phyloP scores from a whole-genome alignment of 2,797 vertebrate genomes.

The Paedocypris micromegethes region DNA sequence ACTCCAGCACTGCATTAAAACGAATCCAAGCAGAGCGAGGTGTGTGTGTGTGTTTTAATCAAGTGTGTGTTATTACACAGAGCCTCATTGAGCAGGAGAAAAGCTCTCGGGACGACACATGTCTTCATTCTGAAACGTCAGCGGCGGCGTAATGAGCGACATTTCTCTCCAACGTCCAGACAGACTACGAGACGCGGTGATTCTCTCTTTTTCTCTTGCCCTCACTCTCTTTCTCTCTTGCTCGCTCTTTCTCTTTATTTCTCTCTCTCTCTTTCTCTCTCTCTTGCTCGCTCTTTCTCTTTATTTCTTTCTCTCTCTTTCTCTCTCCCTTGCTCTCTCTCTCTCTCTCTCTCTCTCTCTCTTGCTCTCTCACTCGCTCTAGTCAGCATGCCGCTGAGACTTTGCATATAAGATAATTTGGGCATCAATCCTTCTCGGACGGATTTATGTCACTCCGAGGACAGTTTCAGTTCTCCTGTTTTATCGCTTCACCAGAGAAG shows the following conservation, averaged over 20 bases:
- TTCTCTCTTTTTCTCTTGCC: conserved; percentile 84
- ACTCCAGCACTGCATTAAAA: conserved; percentile 99
- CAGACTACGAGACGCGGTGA: conserved; percentile 82
- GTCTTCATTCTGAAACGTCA: conserved; percentile 98
- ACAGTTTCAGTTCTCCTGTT: conserved; percentile 99
- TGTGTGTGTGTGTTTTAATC: conserved; percentile 99
- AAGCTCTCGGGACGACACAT: conserved; percentile 90
- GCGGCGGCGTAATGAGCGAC: conserved; percentile 86
- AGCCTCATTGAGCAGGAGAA: conserved; percentile 98
- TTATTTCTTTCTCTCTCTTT: conserved; percentile 82
- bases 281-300: conserved; percentile 62
- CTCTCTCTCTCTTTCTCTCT: conserved; percentile 91
- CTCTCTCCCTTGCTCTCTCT: conserved; percentile 91
- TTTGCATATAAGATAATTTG: conserved; percentile 99
- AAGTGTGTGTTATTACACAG: conserved; percentile 98
- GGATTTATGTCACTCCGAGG: conserved; percentile 99
- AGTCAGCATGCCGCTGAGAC: conserved; percentile 55
- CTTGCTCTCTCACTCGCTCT: conserved; percentile 69
- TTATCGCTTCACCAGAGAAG: conserved; percentile 99
- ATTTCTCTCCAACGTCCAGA: conserved; percentile 66
- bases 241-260: conserved; percentile 73
- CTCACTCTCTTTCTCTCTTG: conserved; percentile 77
- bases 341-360: conserved; percentile 88
- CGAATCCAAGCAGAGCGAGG: conserved; percentile 99
- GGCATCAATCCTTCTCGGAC: conserved; percentile 95